Conservation (phyloP, 2,113 vertebrate species). For the Heteronetta atricapilla region DNA sequence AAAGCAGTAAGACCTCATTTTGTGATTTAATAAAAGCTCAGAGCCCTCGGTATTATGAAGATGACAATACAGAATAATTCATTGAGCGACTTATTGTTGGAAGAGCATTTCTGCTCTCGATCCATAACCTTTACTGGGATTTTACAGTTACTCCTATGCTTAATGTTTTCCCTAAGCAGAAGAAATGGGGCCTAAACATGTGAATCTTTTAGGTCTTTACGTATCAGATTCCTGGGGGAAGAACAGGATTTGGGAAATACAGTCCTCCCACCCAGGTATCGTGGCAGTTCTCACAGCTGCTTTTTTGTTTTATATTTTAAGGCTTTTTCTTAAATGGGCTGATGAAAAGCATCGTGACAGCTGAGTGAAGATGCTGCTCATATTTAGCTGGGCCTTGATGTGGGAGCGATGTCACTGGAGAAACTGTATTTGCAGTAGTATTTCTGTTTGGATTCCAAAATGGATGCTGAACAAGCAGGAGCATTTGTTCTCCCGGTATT, state of each 20-base stretch:
- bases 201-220: not conserved
- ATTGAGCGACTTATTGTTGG: fast-evolving
- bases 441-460: not conserved
- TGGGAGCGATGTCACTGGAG: not conserved
- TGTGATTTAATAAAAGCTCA: not conserved
- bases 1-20: not conserved
- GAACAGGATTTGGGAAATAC: not conserved
- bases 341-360: fast-evolving
- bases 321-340: not conserved
- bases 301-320: not conserved
- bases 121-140: not conserved
- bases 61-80: not conserved
- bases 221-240: not conserved
- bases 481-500: not conserved
- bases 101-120: not conserved
- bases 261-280: not conserved
- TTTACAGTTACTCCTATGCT: not conserved
- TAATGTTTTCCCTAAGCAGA: not conserved
- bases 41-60: not conserved
- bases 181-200: not conserved
- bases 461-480: not conserved
- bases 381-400: not conserved
- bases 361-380: not conserved
- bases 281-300: not conserved
- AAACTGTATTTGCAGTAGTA: not conserved